phyloP scores from a whole-genome alignment of 2,888 invertebrate species.

The Xanthorhoe spadicearia region DNA sequence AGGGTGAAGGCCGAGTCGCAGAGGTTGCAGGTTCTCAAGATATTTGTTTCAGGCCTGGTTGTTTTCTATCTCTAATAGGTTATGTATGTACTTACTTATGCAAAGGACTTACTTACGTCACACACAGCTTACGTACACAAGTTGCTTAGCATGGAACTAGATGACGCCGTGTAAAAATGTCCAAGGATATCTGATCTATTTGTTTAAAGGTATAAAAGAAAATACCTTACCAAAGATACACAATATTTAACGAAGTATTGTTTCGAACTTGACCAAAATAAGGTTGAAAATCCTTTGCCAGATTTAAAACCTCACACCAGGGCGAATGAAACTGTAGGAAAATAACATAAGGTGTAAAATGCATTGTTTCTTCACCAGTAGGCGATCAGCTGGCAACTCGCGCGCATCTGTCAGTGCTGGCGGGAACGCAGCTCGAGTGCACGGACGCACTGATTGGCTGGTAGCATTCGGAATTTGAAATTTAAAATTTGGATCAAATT shows the following conservation, averaged over 20 bases:
- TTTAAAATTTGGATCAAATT: constrained; percentile 17
- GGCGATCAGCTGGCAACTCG: constrained; percentile 67
- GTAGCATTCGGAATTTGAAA: constrained; percentile 41
- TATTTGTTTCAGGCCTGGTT: too few relatives aligned
- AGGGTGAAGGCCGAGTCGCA: too few relatives aligned
- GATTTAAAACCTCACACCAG: constrained; percentile 2
- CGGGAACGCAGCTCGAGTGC: constrained; percentile 63
- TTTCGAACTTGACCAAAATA: background rate
- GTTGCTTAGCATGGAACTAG: too few relatives aligned
- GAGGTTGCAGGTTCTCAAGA: too few relatives aligned
- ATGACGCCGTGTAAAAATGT: too few relatives aligned
- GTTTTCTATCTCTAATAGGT: too few relatives aligned
- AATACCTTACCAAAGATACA: background rate
- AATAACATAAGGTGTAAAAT: constrained; percentile 42
- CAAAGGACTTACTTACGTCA: too few relatives aligned
- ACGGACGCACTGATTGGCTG: constrained; percentile 49
- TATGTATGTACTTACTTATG: too few relatives aligned
- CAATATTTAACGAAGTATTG: background rate
- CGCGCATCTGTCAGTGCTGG: constrained; percentile 70
- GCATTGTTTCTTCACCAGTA: constrained; percentile 42
- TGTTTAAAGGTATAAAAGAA: background rate
- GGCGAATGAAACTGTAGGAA: constrained; percentile 24
- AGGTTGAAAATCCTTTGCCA: constrained; percentile 8
- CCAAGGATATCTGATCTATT: too few relatives aligned
- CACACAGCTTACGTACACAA: too few relatives aligned